Conservation (phyloP, 2,888 invertebrate species). For the Germaria angustata region DNA sequence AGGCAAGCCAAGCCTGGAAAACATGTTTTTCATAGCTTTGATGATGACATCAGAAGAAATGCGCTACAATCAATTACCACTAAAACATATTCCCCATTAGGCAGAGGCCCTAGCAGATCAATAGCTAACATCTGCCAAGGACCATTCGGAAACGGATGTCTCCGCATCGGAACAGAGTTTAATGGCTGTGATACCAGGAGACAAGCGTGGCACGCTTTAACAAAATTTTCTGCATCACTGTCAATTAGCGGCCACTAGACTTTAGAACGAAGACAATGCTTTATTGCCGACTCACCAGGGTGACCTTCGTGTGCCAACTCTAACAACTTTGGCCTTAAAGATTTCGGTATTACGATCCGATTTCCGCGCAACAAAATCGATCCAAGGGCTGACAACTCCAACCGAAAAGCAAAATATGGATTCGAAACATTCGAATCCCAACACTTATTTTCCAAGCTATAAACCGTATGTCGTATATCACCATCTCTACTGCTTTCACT, state of each 20-base stretch:
- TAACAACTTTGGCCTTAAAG: conserved; percentile 9
- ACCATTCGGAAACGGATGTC: conserved; percentile 49
- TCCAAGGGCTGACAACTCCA: conserved; percentile 55
- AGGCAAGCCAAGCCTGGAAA: no score
- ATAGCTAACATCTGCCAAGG: conserved; percentile 47
- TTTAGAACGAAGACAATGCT: conserved; percentile 51
- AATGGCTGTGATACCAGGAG: conserved; percentile 38
- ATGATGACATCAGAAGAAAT: no score
- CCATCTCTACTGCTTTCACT: no score
- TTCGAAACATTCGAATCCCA: no score
- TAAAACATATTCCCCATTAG: conserved; percentile 42
- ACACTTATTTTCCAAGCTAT: no score
- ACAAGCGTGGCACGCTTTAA: no score
- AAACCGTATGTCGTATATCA: no score
- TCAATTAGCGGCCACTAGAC: conserved; percentile 56
- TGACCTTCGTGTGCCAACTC: conserved; percentile 74
- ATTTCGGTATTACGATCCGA: conserved; percentile 56
- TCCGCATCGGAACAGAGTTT: conserved; percentile 22
- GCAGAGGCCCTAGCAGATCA: conserved; percentile 42
- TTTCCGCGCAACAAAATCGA: conserved; percentile 62
- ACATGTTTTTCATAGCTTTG: no score
- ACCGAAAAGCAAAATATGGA: conserved; percentile 4
- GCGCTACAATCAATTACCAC: no score
- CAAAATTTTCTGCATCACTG: conserved; percentile 36
- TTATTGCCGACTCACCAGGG: conserved; percentile 46